Conservation (phyloP, 2,888 invertebrate species). For the Smittia sp. region DNA sequence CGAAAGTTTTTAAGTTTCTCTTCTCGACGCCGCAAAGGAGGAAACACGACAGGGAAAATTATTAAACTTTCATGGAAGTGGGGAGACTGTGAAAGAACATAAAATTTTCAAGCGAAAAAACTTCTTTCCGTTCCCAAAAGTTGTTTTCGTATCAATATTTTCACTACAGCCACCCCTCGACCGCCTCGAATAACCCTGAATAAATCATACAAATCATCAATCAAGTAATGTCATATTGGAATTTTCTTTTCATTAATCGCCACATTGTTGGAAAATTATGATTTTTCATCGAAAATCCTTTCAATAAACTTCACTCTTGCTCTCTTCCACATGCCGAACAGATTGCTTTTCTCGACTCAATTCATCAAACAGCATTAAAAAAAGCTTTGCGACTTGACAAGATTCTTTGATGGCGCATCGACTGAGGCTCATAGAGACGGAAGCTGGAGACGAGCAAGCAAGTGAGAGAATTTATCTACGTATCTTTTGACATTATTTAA, state of each 20-base stretch:
- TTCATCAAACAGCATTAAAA: constrained; percentile 39
- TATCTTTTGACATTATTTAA: constrained; percentile 16
- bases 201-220: constrained; percentile 41
- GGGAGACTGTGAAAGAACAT: neutral
- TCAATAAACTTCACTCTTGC: constrained; percentile 33
- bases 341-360: constrained; percentile 36
- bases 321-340: constrained; percentile 15
- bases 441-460: neutral
- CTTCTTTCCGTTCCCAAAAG: neutral
- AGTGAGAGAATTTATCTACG: neutral
- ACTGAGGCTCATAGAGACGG: too few species aligned
- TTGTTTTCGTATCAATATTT: constrained; percentile 13
- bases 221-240: constrained; percentile 41
- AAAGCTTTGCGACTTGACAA: constrained; percentile 38
- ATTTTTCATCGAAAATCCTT: constrained; percentile 38
- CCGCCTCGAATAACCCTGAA: constrained; percentile 19
- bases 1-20: too few species aligned
- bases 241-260: constrained; percentile 42
- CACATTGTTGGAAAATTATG: constrained; percentile 37
- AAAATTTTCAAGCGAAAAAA: neutral
- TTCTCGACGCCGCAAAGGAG: too few species aligned
- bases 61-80: too few species aligned
- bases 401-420: constrained; percentile 15
- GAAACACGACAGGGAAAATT: too few species aligned
- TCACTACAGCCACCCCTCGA: constrained; percentile 15